Evolutionary conservation across 2,113 vertebrate species (phyloP).

Genomic region (Chelonoidis abingdonii): DNA sequence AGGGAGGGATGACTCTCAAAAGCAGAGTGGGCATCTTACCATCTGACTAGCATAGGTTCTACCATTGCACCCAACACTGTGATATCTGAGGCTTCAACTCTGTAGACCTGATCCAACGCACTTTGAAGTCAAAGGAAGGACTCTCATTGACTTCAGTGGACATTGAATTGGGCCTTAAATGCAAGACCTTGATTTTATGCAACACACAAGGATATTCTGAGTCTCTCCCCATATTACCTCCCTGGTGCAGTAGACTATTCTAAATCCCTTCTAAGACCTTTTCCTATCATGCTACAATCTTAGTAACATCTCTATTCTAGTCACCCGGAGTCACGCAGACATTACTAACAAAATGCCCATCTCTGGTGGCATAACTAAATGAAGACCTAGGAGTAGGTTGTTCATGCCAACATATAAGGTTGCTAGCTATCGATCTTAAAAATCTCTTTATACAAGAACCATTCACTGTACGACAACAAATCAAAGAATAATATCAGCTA

Average conservation of each 20-base stretch:
- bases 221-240: not conserved
- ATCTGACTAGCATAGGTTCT: not conserved
- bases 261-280: slow-evolving; percentile 20
- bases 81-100: not conserved
- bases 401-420: not conserved
- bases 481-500: not conserved
- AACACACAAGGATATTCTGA: not conserved
- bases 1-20: not conserved
- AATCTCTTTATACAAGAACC: not conserved
- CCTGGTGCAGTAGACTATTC: not conserved
- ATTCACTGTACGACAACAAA: not conserved
- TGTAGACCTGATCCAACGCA: not conserved
- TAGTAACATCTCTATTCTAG: slow-evolving; percentile 7
- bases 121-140: slow-evolving; percentile 11
- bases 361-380: not conserved
- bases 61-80: not conserved
- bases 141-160: not conserved
- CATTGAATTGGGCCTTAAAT: not conserved
- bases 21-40: not conserved
- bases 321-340: not conserved
- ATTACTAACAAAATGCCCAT: not conserved
- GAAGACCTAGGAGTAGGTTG: not conserved
- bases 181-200: not conserved
- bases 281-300: not conserved
- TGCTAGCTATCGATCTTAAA: not conserved